Evolutionary conservation across 2,797 vertebrate genomes (phyloP), one percentile per base, ranked within the genome.

Genomic region (Falco cherrug): DNA sequence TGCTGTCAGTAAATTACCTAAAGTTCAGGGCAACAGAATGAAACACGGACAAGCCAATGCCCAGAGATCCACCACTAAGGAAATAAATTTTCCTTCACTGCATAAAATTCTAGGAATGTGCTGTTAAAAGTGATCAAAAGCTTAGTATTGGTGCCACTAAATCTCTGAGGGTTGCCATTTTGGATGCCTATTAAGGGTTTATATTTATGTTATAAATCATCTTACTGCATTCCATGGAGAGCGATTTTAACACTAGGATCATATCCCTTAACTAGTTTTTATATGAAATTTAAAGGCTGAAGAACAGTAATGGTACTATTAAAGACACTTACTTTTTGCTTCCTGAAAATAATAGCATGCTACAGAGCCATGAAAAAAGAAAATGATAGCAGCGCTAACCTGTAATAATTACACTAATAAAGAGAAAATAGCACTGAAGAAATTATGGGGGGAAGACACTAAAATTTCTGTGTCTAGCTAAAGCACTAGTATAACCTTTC

Each of bases 321-420:
- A 96, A 96, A 97, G 87, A 87, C 64, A 93, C 45, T 87, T 90
- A 95, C 91, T 87, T 96, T 97, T 96, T 93, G 82, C 87, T 79
- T 81, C 63, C 81, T 90, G 76, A 95, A 94, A 94, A 92, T 97
- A 97, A 43, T 90, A 95, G 89, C 91, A 84, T 78, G 90, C 64
- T 95, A 82, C 57, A 87, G 84, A 93, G 61, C 51, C 87, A 70
- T 74, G 94, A 94, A 96, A 92, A 92, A 89, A 92, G 84, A 95
- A 97, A 97, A 94, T 93, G 76, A 97, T 96, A 92, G 87, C 93
- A 71, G 61, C 3, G 73, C 81, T 97, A 97, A 97, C 96, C 95
- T 91, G 87, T 64, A 97, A 95, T 97, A 97, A 97, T 97, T 97
- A 89, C 69, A 89, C 85, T 93, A 97, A 97, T 97, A 97, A 96